Conservation (phyloP, 2,113 vertebrate genomes). For the Chascanopsetta lugubris region DNA sequence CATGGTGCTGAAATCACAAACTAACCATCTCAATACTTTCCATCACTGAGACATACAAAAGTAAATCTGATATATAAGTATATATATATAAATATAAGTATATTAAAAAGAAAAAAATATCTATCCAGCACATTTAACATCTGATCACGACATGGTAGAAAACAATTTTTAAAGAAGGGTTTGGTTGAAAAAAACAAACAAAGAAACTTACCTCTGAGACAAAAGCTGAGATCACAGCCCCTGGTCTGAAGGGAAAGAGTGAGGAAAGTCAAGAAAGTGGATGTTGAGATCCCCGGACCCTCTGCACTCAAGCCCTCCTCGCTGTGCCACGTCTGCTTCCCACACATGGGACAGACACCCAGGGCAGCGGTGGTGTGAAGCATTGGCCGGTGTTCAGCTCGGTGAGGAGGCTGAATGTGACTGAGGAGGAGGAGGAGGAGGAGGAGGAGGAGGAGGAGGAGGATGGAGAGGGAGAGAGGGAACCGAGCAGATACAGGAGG, state of each 20-base stretch:
- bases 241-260: not conserved
- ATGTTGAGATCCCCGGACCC: not conserved
- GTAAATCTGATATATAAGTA: no score
- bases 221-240: conserved; percentile 24
- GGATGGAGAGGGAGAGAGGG: conserved; percentile 28
- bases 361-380: conserved; percentile 49
- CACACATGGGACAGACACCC: conserved; percentile 64
- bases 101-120: no score
- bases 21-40: not conserved
- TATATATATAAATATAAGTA: no score
- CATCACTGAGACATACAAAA: not conserved
- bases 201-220: conserved; percentile 60
- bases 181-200: no score
- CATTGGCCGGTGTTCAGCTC: conserved; percentile 62
- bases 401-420: conserved; percentile 40
- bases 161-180: no score
- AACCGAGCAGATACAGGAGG: conserved; percentile 42
- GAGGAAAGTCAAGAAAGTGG: not conserved
- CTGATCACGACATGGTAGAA: no score
- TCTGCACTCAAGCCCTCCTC: conserved; percentile 67
- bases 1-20: conserved; percentile 73
- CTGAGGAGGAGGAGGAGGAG: conserved; percentile 27
- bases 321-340: conserved; percentile 56
- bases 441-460: conserved; percentile 28
- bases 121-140: no score